A percentile compares a stretch with the other conserved stretches of the same genome.
Conservation (phyloP, 2,113 vertebrate species). For the Loxodonta africana region DNA sequence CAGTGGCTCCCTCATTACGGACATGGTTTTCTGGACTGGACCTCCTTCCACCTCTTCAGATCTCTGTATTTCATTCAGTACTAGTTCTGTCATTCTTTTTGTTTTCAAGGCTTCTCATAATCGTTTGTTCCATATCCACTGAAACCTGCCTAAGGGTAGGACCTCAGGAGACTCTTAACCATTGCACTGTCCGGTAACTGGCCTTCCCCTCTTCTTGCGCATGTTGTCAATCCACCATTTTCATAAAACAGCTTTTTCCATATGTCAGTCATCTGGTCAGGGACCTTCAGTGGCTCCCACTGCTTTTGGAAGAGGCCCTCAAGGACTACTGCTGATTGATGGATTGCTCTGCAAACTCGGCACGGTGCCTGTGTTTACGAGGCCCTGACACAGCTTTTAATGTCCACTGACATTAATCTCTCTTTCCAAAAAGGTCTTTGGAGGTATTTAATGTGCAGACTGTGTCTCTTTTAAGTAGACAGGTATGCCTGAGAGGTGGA, state of each 20-base stretch:
- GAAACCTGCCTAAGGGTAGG: neutral
- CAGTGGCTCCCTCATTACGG: neutral
- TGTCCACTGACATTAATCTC: constrained; percentile 81
- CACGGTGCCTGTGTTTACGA: constrained; percentile 70
- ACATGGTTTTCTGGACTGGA: neutral
- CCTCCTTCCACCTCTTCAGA: neutral
- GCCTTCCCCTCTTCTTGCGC: constrained; percentile 27
- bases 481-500: constrained; percentile 50
- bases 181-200: neutral
- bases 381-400: constrained; percentile 79
- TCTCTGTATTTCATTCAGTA: neutral
- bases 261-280: constrained; percentile 74
- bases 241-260: constrained; percentile 55
- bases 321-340: constrained; percentile 77
- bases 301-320: constrained; percentile 66
- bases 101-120: neutral
- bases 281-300: constrained; percentile 72
- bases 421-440: constrained; percentile 74
- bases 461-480: constrained; percentile 61
- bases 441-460: constrained; percentile 73
- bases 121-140: neutral
- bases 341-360: constrained; percentile 71
- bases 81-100: neutral
- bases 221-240: neutral
- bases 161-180: neutral